Conservation (phyloP, 2,888 invertebrate genomes). For the Diaperis boleti region DNA sequence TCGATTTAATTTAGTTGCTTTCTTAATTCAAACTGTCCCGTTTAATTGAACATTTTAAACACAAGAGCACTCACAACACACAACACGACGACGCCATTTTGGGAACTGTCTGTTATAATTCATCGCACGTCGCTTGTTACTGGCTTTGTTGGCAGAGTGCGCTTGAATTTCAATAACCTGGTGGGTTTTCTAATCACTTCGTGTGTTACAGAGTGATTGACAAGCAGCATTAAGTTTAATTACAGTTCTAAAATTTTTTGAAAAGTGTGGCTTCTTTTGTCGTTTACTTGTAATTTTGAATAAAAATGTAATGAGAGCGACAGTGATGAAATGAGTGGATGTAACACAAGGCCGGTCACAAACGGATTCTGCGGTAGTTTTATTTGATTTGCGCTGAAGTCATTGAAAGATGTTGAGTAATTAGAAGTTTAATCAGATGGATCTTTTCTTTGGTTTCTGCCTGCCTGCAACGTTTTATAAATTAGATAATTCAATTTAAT, state of each 20-base stretch:
- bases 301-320: conserved; percentile 2
- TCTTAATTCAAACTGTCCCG: conserved; percentile 6
- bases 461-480: too few relatives aligned
- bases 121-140: conserved; percentile 22
- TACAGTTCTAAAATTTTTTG: too few relatives aligned
- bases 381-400: background rate
- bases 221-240: too few relatives aligned
- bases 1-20: background rate
- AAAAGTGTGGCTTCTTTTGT: too few relatives aligned
- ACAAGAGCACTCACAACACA: conserved; percentile 19
- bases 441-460: too few relatives aligned
- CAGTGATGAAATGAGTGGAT: background rate
- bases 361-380: conserved; percentile 7
- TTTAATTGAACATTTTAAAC: conserved; percentile 17
- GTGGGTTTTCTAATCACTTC: too few relatives aligned
- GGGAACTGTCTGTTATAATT: conserved; percentile 32
- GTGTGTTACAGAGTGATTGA: too few relatives aligned
- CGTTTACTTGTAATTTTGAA: too few relatives aligned
- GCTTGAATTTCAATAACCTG: conserved; percentile 2
- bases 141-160: background rate
- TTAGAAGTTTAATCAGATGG: too few relatives aligned
- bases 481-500: background rate
- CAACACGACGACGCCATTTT: conserved; percentile 34
- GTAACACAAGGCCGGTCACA: background rate
- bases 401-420: too few relatives aligned